A percentile compares a stretch with the other conserved stretches of the same genome.
phyloP scores from a whole-genome alignment of 2,888 invertebrate genomes.

The Drosophila cracens region DNA sequence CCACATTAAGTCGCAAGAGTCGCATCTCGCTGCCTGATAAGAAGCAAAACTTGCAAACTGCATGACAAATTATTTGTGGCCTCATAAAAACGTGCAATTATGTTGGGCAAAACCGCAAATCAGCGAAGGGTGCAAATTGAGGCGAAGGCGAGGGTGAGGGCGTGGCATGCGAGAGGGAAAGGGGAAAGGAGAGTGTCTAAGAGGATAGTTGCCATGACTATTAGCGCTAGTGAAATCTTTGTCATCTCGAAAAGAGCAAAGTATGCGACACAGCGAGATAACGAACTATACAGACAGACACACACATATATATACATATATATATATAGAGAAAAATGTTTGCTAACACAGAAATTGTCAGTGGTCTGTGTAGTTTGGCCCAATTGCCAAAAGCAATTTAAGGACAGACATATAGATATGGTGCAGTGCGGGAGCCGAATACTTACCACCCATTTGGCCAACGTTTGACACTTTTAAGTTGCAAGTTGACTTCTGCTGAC shows the following conservation, averaged over 20 bases:
- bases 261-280: conserved; percentile 43
- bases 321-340: conserved; percentile 8
- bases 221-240: conserved; percentile 50
- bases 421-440: conserved; percentile 23
- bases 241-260: conserved; percentile 49
- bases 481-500: conserved; percentile 71
- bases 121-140: conserved; percentile 24
- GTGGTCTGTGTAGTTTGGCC: conserved; percentile 37
- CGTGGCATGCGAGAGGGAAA: background rate
- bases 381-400: conserved; percentile 49
- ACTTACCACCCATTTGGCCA: background rate
- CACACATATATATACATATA: background rate
- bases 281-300: conserved; percentile 35
- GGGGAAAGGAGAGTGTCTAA: background rate
- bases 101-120: conserved; percentile 49
- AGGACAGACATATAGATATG: conserved; percentile 34
- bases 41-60: conserved; percentile 46
- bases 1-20: conserved; percentile 38
- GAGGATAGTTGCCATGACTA: conserved; percentile 25
- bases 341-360: conserved; percentile 42
- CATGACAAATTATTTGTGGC: conserved; percentile 56
- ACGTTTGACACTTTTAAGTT: conserved; percentile 54
- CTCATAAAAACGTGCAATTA: conserved; percentile 65
- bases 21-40: conserved; percentile 25
- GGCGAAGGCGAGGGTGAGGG: background rate